Percentiles rank a stretch among this genome's conserved stretches.
phyloP scores from a whole-genome alignment of 2,113 vertebrate species.

The Corythoichthys intestinalis region DNA sequence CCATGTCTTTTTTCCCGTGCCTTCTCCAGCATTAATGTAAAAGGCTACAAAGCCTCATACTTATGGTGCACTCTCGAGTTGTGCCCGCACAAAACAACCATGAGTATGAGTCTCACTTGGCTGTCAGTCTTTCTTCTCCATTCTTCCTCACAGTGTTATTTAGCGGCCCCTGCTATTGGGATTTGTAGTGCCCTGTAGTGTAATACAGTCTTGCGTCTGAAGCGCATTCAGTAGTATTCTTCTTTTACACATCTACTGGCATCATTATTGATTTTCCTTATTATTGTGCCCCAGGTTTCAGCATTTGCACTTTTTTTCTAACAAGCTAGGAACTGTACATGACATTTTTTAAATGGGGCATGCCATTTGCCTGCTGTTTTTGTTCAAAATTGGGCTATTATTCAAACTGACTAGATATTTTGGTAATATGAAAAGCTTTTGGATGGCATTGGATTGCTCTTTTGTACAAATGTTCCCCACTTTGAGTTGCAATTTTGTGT shows the following conservation, averaged over 20 bases:
- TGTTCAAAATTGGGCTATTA: conserved; percentile 7
- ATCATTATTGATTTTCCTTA: conserved; percentile 11
- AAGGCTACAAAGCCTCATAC: conserved; percentile 18
- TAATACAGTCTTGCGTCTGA: conserved; percentile 55
- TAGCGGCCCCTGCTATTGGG: conserved; percentile 25
- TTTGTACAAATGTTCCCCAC: conserved; percentile 26
- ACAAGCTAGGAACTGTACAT: not conserved
- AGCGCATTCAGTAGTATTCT: conserved; percentile 23
- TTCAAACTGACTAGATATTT: conserved; percentile 14
- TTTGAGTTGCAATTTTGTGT: conserved; percentile 21
- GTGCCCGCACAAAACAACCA: not conserved
- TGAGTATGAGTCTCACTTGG: not conserved
- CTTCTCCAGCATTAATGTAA: conserved; percentile 14
- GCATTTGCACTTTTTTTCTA: not conserved
- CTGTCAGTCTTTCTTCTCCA: not conserved
- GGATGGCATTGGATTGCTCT: conserved; percentile 27
- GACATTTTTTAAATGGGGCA: not conserved
- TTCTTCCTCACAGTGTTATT: conserved; percentile 32
- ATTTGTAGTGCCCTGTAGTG: conserved; percentile 38
- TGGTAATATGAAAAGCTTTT: conserved; percentile 17
- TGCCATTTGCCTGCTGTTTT: not conserved
- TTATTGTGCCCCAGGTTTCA: conserved; percentile 1
- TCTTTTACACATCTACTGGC: not conserved
- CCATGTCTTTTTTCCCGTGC: conserved; percentile 4
- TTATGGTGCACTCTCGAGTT: not conserved